phyloP scores from a whole-genome alignment of 2,797 vertebrate species.

The Adelosebastes latens region DNA sequence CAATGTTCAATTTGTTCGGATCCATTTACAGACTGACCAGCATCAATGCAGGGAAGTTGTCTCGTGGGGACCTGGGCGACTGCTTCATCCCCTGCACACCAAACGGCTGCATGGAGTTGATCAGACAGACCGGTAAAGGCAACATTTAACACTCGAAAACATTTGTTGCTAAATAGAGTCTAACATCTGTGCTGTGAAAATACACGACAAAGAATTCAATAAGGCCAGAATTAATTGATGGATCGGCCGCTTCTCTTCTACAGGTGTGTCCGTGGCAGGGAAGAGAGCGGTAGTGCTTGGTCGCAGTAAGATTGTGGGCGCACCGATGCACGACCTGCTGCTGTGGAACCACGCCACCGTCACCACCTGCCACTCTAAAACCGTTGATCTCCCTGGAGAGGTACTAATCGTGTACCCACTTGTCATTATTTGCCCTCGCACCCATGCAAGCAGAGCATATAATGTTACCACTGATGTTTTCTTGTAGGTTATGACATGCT shows the following conservation, averaged over 20 bases:
- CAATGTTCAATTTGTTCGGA: neutral
- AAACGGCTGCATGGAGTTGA: slow-evolving; percentile 97
- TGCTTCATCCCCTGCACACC: slow-evolving; percentile 98
- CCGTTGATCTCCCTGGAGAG: slow-evolving; percentile 88
- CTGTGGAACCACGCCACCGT: slow-evolving; percentile 97
- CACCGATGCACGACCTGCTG: slow-evolving; percentile 97
- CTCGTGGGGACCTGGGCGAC: slow-evolving; percentile 92
- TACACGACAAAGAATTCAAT: neutral
- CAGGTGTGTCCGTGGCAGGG: slow-evolving; percentile 91
- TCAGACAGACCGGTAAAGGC: slow-evolving; percentile 89
- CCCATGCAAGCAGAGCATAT: neutral
- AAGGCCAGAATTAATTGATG: neutral
- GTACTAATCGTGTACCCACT: slow-evolving; percentile 65
- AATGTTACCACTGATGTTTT: neutral
- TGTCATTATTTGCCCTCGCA: neutral
- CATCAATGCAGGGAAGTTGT: slow-evolving; percentile 94
- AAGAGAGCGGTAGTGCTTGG: slow-evolving; percentile 94
- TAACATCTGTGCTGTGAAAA: neutral
- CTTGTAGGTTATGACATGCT: neutral
- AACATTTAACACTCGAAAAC: neutral
- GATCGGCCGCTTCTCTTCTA: neutral
- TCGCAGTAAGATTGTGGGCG: slow-evolving; percentile 97
- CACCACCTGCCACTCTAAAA: slow-evolving; percentile 98
- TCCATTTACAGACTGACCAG: slow-evolving; percentile 87
- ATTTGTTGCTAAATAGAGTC: neutral